Base-by-base conservation (phyloP, 2,888 invertebrate species). In the Hirtodrosophila alboralis region DNA sequence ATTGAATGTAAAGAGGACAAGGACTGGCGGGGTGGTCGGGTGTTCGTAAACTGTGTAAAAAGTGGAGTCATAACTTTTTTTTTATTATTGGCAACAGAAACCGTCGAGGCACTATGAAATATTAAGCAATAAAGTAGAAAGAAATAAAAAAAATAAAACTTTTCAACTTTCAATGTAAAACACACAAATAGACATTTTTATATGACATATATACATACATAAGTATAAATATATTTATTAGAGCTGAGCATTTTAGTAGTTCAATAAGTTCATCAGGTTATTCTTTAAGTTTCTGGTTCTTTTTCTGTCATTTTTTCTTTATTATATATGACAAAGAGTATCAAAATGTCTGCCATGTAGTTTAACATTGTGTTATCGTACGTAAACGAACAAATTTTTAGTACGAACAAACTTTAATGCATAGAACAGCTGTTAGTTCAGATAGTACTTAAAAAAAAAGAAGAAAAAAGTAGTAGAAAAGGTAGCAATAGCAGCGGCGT, bases 101-200 rank as follows among this genome's bases (percentile, higher is more conserved):
- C 31, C 47, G 37, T 30, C 40, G 31, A 14, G 47, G 44, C 52
- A 68, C 69, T 73, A 64, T 74, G 67, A 74, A 74, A 75, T 74
- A 74, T 74, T 75, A 61, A 74, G 75, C 71, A 75, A 74, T 71
- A 74, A 75, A 75, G 48, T 49, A 63, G 40, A 56, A 52, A 13
- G n/a, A n/a, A n/a, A n/a, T n/a, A n/a, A n/a, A 30, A 47, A 37
- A 62, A 51, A 37, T 28, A 41, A 60, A 63, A 51, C 44, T 69
- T 70, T 70, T 68, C 43, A 51, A 43, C 71, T 61, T 53, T 38
- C 59, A 56, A 52, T 60, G 68, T 62, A 63, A 49, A 47, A 49
- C 47, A 49, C 51, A 62, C 10, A 40, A 8, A 12, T 8, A 45
- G 6, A 49, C 23, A 26, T 7, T 34, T 5, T 10, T 10, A 28